phyloP scores from a whole-genome alignment of 2,113 vertebrate species.

The Syngnathus floridae region DNA sequence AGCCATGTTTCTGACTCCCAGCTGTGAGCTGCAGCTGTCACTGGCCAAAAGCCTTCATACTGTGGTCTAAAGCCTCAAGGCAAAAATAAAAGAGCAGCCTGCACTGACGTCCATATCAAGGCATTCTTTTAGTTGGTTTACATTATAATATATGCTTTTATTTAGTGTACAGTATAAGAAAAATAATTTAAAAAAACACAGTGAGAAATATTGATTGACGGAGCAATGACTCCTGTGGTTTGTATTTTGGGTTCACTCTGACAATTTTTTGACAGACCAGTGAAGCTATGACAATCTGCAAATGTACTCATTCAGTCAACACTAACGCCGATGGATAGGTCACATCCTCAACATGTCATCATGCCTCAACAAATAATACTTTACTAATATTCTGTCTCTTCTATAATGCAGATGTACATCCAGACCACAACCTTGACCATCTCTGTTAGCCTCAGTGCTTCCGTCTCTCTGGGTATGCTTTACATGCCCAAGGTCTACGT shows the following conservation, averaged over 20 bases:
- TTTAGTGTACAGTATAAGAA: background rate
- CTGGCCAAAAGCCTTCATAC: conserved; percentile 28
- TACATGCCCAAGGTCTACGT: conserved; percentile 98
- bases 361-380: background rate
- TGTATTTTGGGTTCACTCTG: background rate
- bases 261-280: background rate
- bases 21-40: conserved; percentile 51
- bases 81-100: conserved; percentile 22
- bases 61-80: conserved; percentile 34
- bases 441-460: conserved; percentile 93
- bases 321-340: too few relatives aligned
- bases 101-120: conserved; percentile 14
- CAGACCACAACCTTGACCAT: conserved; percentile 94
- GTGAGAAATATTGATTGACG: conserved; percentile 1
- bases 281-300: background rate
- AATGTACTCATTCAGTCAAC: background rate
- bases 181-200: background rate
- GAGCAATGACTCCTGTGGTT: conserved; percentile 1
- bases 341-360: background rate
- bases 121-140: conserved; percentile 19
- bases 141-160: conserved; percentile 18
- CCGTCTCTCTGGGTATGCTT: conserved; percentile 94
- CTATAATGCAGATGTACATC: conserved; percentile 84
- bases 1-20: conserved; percentile 38
- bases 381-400: conserved; percentile 18